phyloP scores from a whole-genome alignment of 2,888 invertebrate genomes.

The Tenodera sinensis region DNA sequence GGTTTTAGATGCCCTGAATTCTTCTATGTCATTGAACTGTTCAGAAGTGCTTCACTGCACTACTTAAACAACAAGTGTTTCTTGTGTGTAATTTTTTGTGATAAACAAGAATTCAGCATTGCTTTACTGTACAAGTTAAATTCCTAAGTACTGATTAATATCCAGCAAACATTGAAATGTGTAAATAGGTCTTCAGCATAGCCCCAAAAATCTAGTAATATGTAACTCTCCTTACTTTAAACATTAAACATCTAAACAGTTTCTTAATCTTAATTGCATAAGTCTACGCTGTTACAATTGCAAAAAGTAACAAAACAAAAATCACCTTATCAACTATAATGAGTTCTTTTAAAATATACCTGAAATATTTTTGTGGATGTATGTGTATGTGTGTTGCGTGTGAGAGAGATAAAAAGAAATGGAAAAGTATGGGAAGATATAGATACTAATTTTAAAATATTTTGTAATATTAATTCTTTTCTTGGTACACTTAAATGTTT shows the following conservation, averaged over 20 bases:
- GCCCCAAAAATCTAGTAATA: neutral
- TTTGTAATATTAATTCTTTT: neutral
- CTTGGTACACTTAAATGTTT: neutral
- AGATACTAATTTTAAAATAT: conserved; percentile 8
- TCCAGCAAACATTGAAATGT: neutral
- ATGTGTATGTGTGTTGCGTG: neutral
- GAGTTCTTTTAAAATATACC: conserved; percentile 29
- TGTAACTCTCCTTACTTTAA: neutral
- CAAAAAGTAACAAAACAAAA: neutral
- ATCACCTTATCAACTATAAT: conserved; percentile 16
- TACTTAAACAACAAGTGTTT: too few species aligned
- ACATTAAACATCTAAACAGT: conserved; percentile 11
- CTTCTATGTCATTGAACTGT: too few species aligned
- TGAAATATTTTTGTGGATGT: conserved; percentile 20
- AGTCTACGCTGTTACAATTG: conserved; percentile 3
- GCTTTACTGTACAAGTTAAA: too few species aligned
- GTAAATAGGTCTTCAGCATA: neutral
- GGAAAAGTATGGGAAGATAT: neutral
- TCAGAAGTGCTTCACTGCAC: too few species aligned
- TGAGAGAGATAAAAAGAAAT: neutral
- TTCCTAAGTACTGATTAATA: neutral
- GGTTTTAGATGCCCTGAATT: too few species aligned
- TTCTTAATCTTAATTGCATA: conserved; percentile 5
- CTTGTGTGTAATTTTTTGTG: too few species aligned
- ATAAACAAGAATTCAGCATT: too few species aligned